Base-by-base conservation (phyloP, 2,113 vertebrate species). In the Amblyopsis rosae region DNA sequence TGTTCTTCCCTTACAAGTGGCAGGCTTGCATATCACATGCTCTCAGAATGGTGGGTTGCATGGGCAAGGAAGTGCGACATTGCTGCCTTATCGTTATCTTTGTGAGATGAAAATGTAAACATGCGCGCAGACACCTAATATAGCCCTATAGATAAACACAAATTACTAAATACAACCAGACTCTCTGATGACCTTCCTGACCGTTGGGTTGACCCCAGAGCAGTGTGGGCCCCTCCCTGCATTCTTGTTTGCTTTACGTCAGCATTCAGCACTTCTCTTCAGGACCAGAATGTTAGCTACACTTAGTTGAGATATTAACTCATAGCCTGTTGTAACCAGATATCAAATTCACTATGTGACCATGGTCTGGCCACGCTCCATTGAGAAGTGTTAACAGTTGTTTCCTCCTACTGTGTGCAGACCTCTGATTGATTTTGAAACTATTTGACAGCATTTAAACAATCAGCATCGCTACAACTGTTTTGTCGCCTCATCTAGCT, bases 1-100 rank as follows among this genome's bases (percentile, higher is more conserved):
- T 69, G 58, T 15, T 32, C 69, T 78, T 87, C 79, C 86, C 72
- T 59, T 8, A 64, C 67, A 79, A 69, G 33, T 65, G 72, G 61
- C 59, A 80, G 77, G 50, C 83, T 82, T 66, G 68, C 54, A 49
- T 66, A 46, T 60, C 74, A 55, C 16, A 72, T 80, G 72, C 6
- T 79, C 62, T 62, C 57, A 54, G n/a, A 0, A 19, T 6, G 15
- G 59, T 48, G 57, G 54, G 58, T 11, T 59, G 33, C 51, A 15
- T 19, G 1, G 8, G 59, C 19, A 19, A 19, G 19, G 19, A 19
- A 19, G 47, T 62, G 47, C 67, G 12, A 72, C 59, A 35, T 3
- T 0, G 35, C 1, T 3, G 61, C 8, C 10, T 0, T 9, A 12
- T 33, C 48, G 15, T 45, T 62, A 9, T 64, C 46, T 75, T n/a